Conservation (phyloP, 2,888 invertebrate genomes). For the Listrodromus nycthemerus region DNA sequence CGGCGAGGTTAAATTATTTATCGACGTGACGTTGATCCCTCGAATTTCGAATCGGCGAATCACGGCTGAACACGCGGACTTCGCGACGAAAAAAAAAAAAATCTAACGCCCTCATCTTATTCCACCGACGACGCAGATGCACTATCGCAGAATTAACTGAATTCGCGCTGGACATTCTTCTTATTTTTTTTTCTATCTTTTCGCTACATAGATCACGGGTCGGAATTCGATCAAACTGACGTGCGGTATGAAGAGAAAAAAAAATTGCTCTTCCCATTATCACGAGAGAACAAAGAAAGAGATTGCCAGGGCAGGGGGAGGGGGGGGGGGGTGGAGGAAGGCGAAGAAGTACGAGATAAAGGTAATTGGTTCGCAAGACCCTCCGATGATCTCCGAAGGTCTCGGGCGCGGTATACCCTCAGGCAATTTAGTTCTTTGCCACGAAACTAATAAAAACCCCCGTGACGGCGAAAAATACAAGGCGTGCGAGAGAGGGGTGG, state of each 20-base stretch:
- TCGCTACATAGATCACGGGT: neutral
- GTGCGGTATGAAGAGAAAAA: slow-evolving; percentile 38
- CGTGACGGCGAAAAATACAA: slow-evolving; percentile 69
- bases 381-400: slow-evolving; percentile 70
- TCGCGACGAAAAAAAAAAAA: neutral
- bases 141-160: slow-evolving; percentile 4
- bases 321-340: slow-evolving; percentile 37
- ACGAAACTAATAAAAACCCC: slow-evolving; percentile 71
- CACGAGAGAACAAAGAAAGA: slow-evolving; percentile 49
- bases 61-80: neutral
- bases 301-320: slow-evolving; percentile 41
- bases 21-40: neutral
- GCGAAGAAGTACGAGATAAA: slow-evolving; percentile 66
- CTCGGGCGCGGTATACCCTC: slow-evolving; percentile 55
- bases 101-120: neutral
- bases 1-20: slow-evolving; percentile 28
- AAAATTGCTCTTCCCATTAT: slow-evolving; percentile 52
- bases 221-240: slow-evolving; percentile 24
- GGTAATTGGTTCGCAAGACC: slow-evolving; percentile 72
- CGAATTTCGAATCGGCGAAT: neutral
- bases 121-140: neutral
- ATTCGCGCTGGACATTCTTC: slow-evolving; percentile 7
- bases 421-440: slow-evolving; percentile 72
- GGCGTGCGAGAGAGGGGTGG: slow-evolving; percentile 8
- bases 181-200: slow-evolving; percentile 2